A percentile compares a stretch with the other conserved stretches of the same genome.
Evolutionary conservation across 2,797 vertebrate species (phyloP).

Genomic region (Microctenopoma stevenorrisi): DNA sequence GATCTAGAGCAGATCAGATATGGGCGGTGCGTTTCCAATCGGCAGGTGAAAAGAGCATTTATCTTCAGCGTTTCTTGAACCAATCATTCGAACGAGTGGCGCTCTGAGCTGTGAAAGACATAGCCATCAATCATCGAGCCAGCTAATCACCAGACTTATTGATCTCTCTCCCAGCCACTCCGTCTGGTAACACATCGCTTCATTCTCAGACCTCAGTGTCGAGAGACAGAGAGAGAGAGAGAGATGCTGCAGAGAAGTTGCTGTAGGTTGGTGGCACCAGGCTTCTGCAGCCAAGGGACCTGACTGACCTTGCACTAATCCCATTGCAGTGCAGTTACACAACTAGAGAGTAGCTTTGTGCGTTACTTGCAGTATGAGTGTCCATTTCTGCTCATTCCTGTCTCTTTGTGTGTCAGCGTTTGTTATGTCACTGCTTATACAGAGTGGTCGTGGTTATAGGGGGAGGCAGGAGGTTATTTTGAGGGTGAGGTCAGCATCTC

Average conservation of each 20-base stretch:
- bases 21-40: background rate
- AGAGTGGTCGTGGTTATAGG: slow-evolving; percentile 33
- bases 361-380: slow-evolving; percentile 1
- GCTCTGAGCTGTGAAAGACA: background rate
- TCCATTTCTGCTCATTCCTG: slow-evolving; percentile 12
- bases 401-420: slow-evolving; percentile 4
- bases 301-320: slow-evolving; percentile 23
- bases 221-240: background rate
- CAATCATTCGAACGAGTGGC: background rate
- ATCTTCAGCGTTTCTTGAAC: background rate
- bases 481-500: slow-evolving; percentile 40
- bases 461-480: slow-evolving; percentile 39
- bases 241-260: slow-evolving; percentile 35
- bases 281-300: slow-evolving; percentile 27
- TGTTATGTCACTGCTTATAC: slow-evolving; percentile 39
- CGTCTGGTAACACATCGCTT: slow-evolving; percentile 14
- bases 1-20: background rate
- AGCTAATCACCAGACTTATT: background rate
- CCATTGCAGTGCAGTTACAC: slow-evolving; percentile 45
- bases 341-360: slow-evolving; percentile 19
- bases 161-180: slow-evolving; percentile 4
- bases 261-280: slow-evolving; percentile 7
- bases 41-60: background rate
- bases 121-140: background rate
- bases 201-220: slow-evolving; percentile 3